Evolutionary conservation across 2,888 invertebrate species (phyloP).

Genomic region (Tipula lateralis): DNA sequence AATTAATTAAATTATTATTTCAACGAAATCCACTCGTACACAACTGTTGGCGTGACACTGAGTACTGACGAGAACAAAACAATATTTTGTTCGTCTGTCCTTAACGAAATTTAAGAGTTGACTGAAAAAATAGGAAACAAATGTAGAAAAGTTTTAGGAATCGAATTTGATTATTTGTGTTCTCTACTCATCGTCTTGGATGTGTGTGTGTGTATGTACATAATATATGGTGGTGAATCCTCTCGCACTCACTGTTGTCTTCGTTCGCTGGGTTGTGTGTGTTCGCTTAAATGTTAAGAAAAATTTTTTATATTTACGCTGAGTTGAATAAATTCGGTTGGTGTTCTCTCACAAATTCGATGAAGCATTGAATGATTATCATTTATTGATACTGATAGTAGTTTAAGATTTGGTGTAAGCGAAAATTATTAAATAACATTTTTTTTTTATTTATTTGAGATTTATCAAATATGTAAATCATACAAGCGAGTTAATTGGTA

Average conservation of each 20-base stretch:
- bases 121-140: conserved; percentile 20
- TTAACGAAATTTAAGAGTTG: not conserved
- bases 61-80: not conserved
- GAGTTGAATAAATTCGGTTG: not conserved
- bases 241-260: not conserved
- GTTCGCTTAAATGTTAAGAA: not conserved
- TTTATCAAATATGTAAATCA: not conserved
- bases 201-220: too few species aligned
- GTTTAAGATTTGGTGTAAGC: not conserved
- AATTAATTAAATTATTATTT: not conserved
- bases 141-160: not conserved
- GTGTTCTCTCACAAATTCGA: not conserved
- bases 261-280: not conserved
- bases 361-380: not conserved
- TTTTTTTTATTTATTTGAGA: too few species aligned
- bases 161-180: not conserved
- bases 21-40: not conserved
- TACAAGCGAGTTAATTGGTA: not conserved
- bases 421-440: not conserved
- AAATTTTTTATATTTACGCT: not conserved
- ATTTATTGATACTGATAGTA: not conserved
- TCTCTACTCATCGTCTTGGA: not conserved
- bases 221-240: not conserved
- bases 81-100: not conserved
- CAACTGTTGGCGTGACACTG: not conserved